These are phyloP conservation scores for Indicator indicator DNA, from an alignment of 2,113 vertebrate species.

Conservation along the genomic window DNA sequence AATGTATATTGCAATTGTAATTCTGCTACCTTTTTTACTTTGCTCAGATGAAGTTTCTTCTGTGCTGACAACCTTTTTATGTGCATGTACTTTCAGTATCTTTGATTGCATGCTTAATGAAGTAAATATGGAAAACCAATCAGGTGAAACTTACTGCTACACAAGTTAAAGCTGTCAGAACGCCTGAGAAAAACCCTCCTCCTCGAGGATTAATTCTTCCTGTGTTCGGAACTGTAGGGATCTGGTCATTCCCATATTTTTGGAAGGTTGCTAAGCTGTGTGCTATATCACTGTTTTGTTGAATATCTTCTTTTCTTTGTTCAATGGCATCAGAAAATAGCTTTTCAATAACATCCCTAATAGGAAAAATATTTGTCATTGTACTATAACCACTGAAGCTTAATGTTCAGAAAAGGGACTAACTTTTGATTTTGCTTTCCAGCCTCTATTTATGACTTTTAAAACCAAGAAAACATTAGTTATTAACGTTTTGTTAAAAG, in stretches of 20 bases:
- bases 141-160: constrained; percentile 85
- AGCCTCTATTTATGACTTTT: not conserved
- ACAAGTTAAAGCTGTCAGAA: constrained; percentile 87
- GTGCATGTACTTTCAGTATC: not conserved
- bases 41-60: not conserved
- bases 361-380: constrained; percentile 30
- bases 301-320: constrained; percentile 84
- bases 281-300: constrained; percentile 77
- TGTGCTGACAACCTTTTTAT: not conserved
- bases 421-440: not conserved
- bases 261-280: constrained; percentile 87
- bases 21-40: not conserved
- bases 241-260: constrained; percentile 84
- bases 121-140: not conserved
- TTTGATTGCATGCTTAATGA: not conserved
- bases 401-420: not conserved
- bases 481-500: not conserved
- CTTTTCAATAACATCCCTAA: constrained; percentile 90
- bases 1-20: not conserved
- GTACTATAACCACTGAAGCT: not conserved
- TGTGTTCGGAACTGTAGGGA: constrained; percentile 54
- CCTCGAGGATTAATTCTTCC: constrained; percentile 75
- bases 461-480: not conserved
- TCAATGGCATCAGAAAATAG: constrained; percentile 84
- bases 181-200: constrained; percentile 90